Percentiles rank a stretch among this genome's conserved stretches.
phyloP scores from a whole-genome alignment of 2,797 vertebrate genomes.

The Triplophysa bombifrons region DNA sequence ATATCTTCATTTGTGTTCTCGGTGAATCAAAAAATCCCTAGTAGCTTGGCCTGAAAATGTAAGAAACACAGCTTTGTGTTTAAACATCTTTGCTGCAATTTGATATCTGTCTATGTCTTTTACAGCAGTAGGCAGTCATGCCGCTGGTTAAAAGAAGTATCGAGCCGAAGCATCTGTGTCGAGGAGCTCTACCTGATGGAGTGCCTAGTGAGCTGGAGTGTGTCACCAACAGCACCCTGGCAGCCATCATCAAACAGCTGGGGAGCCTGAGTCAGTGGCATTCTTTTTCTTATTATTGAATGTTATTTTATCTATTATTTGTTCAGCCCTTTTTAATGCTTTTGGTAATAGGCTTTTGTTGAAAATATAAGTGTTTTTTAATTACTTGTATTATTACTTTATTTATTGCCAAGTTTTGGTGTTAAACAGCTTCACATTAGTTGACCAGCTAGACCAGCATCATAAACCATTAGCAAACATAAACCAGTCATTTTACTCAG shows the following conservation, averaged over 20 bases:
- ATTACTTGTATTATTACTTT: too few relatives aligned
- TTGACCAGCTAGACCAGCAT: too few relatives aligned
- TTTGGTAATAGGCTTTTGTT: too few relatives aligned
- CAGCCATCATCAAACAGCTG: slow-evolving; percentile 92
- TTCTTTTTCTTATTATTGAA: neutral
- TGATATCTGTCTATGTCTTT: neutral
- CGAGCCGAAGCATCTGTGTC: slow-evolving; percentile 89
- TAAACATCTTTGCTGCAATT: neutral
- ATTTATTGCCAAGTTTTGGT: too few relatives aligned
- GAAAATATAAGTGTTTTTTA: too few relatives aligned
- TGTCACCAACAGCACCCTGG: slow-evolving; percentile 92
- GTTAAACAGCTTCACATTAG: too few relatives aligned
- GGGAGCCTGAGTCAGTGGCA: slow-evolving; percentile 83
- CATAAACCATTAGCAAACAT: too few relatives aligned
- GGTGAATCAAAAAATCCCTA: too few relatives aligned
- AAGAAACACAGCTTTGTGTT: neutral
- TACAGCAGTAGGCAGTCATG: slow-evolving; percentile 72
- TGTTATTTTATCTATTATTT: neutral
- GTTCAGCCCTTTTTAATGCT: too few relatives aligned
- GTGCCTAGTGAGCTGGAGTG: slow-evolving; percentile 91
- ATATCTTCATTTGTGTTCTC: too few relatives aligned
- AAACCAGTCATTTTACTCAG: too few relatives aligned
- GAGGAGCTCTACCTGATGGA: slow-evolving; percentile 84
- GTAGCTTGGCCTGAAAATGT: too few relatives aligned
- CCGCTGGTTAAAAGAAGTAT: slow-evolving; percentile 92